Conservation (phyloP, 2,113 vertebrate genomes). For the Caranx melampygus region DNA sequence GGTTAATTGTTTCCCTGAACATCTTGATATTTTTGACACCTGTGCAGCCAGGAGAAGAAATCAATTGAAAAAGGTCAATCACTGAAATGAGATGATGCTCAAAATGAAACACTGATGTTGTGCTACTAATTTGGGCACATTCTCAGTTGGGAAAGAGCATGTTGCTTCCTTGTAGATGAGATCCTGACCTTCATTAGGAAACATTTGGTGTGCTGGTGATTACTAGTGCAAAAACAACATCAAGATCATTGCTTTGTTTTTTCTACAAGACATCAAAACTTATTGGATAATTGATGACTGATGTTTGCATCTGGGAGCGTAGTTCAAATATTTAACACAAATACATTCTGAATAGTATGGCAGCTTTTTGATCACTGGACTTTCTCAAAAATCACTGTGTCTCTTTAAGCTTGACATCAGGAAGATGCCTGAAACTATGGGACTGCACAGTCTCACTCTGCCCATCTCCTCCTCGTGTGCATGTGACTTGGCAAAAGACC, state of each 20-base stretch:
- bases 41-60: constrained; percentile 42
- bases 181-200: constrained; percentile 61
- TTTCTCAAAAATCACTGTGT: not conserved
- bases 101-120: constrained; percentile 32
- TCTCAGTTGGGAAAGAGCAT: constrained; percentile 25
- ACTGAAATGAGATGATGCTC: constrained; percentile 40
- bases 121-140: constrained; percentile 31
- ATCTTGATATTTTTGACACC: constrained; percentile 73
- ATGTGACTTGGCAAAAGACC: constrained; percentile 32
- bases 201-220: constrained; percentile 37
- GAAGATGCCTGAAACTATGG: not conserved
- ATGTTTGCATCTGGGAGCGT: not conserved
- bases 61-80: constrained; percentile 74
- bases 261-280: constrained; percentile 18
- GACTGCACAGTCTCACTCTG: not conserved
- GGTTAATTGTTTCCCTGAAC: constrained; percentile 73
- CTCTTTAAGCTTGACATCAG: constrained; percentile 3
- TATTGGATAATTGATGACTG: constrained; percentile 53
- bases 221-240: constrained; percentile 52
- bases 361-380: not conserved
- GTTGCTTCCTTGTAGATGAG: constrained; percentile 1
- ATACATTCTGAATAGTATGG: not conserved
- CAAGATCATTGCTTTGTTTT: constrained; percentile 40
- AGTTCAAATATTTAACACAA: constrained; percentile 24
- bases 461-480: constrained; percentile 23